Percentiles rank a stretch among this genome's conserved stretches.
phyloP scores from a whole-genome alignment of 2,797 vertebrate genomes.

The Craterocephalus amniculus region DNA sequence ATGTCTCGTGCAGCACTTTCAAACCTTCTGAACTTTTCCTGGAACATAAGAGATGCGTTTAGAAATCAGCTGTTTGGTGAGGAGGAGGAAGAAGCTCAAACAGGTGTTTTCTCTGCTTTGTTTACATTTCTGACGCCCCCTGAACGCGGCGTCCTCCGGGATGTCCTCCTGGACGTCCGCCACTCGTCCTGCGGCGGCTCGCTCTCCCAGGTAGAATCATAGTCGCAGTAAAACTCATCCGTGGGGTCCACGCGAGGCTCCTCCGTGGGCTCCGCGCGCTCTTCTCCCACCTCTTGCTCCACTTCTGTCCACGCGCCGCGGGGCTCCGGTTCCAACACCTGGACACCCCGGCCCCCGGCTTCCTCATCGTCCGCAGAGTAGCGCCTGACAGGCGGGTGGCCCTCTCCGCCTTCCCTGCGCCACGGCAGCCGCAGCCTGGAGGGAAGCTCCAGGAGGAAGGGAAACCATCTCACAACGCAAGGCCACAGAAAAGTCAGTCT shows the following conservation, averaged over 20 bases:
- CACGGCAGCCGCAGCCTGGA: not conserved
- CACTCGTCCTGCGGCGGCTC: accelerated
- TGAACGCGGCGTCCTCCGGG: accelerated
- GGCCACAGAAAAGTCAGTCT: not conserved
- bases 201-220: slow-evolving; percentile 90
- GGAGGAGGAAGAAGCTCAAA: no score
- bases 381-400: accelerated
- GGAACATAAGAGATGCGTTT: not conserved
- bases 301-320: no score
- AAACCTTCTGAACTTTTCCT: slow-evolving; percentile 73
- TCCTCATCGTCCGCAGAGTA: not conserved
- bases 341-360: no score
- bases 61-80: no score
- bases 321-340: no score
- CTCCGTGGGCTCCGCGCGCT: no score
- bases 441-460: no score
- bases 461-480: not conserved
- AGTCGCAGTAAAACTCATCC: slow-evolving; percentile 68
- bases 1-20: slow-evolving; percentile 85
- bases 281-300: no score
- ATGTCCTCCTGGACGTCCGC: accelerated
- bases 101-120: not conserved
- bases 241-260: not conserved
- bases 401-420: not conserved
- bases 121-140: slow-evolving; percentile 4